phyloP scores from a whole-genome alignment of 2,888 invertebrate genomes.

The Drosophila helvetica region DNA sequence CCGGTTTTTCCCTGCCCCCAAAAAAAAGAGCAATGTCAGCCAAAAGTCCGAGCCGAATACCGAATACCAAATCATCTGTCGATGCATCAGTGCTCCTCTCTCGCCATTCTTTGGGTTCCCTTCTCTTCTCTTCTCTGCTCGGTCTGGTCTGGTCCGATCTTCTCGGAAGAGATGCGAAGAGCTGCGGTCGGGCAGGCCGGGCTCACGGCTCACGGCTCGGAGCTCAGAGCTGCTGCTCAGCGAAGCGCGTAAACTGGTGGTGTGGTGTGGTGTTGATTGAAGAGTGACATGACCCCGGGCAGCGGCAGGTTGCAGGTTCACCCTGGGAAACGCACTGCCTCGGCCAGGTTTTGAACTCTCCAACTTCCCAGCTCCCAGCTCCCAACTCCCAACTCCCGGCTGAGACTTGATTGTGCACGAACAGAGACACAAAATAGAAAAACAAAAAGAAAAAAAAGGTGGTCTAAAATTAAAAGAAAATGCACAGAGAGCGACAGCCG shows the following conservation, averaged over 20 bases:
- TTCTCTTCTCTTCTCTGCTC: background rate
- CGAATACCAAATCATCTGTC: constrained; percentile 24
- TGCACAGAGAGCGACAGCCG: constrained; percentile 38
- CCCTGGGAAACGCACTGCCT: background rate
- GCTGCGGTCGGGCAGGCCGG: constrained; percentile 32
- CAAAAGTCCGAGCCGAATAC: constrained; percentile 5
- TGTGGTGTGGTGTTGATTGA: constrained; percentile 29
- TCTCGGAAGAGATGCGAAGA: constrained; percentile 1
- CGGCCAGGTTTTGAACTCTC: background rate
- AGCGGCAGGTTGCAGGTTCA: constrained; percentile 20
- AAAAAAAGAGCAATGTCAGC: constrained; percentile 14
- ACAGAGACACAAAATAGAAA: background rate
- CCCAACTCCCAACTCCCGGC: background rate
- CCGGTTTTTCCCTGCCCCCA: constrained; percentile 65
- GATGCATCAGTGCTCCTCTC: constrained; percentile 15
- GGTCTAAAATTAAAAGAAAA: constrained; percentile 69
- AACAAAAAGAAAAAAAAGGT: constrained; percentile 18
- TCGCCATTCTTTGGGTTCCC: background rate
- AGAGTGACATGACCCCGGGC: constrained; percentile 28
- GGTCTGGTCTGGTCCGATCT: background rate
- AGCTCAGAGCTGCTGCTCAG: constrained; percentile 7
- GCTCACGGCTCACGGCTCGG: background rate
- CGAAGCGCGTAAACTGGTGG: constrained; percentile 26
- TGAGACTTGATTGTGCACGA: constrained; percentile 3
- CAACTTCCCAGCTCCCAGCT: no score